phyloP scores from a whole-genome alignment of 35 echinoderm and acorn worm genomes.

The Apostichopus parvimensis region DNA sequence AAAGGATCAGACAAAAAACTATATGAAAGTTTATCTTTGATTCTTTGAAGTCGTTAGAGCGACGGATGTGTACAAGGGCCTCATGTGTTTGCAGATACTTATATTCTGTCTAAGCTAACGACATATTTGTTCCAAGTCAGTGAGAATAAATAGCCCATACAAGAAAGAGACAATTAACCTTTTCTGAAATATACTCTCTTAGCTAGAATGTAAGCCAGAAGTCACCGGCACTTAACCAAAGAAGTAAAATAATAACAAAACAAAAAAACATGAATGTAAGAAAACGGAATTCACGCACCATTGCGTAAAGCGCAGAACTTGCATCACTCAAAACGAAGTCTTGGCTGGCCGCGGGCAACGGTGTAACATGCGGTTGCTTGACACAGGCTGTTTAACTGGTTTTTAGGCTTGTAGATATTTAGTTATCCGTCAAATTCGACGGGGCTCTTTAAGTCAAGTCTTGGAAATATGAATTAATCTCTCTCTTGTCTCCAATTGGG shows the following conservation, averaged over 20 bases:
- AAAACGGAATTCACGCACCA: background rate
- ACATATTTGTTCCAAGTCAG: background rate
- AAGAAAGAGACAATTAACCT: background rate
- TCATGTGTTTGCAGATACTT: background rate
- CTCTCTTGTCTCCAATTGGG: background rate
- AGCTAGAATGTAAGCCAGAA: background rate
- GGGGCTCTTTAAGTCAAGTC: conserved; percentile 16
- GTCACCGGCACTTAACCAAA: background rate
- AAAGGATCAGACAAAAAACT: background rate
- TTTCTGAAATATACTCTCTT: background rate
- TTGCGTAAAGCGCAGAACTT: background rate
- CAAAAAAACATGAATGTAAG: background rate
- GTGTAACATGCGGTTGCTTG: background rate
- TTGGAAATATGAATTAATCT: background rate
- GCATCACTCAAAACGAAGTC: background rate
- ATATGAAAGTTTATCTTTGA: background rate
- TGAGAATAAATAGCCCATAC: conserved; percentile 1
- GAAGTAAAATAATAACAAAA: background rate
- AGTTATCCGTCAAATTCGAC: conserved; percentile 17
- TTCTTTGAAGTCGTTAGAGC: background rate
- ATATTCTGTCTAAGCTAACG: conserved; percentile 1
- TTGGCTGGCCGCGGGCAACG: background rate
- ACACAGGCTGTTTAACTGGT: conserved; percentile 4
- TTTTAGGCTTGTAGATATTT: background rate
- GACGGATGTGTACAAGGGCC: background rate